These are phyloP conservation scores for Microplitis demolitor DNA, from an alignment of 1,140 invertebrate genomes.

Conservation along the genomic window DNA sequence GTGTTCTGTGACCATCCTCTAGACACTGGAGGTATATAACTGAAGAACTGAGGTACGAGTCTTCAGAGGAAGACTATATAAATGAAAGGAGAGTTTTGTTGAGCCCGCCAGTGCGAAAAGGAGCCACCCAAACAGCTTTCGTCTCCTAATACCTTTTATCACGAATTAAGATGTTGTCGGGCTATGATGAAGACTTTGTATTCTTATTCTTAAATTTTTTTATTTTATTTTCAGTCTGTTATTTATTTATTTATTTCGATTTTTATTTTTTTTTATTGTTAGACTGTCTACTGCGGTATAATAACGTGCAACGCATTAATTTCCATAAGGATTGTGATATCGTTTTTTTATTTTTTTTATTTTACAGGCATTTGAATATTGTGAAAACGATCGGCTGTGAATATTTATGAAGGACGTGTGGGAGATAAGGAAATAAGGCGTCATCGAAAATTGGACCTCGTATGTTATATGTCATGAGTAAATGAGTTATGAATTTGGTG, in stretches of 20 bases:
- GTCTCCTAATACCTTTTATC: conserved; percentile 54
- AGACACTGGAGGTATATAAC: conserved; percentile 16
- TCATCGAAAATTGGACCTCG: not conserved
- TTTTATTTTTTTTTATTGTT: not conserved
- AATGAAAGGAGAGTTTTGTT: not conserved
- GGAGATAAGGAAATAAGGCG: not conserved
- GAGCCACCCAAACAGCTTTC: conserved; percentile 35
- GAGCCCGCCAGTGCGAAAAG: conserved; percentile 4
- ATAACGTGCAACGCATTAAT: not conserved
- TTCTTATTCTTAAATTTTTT: not conserved
- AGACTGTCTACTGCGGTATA: no score
- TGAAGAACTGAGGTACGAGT: conserved; percentile 1
- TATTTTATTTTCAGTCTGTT: no score
- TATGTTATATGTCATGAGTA: not conserved
- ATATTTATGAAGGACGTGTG: conserved; percentile 7
- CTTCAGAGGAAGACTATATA: no score
- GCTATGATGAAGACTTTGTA: conserved; percentile 27
- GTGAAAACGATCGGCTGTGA: conserved; percentile 7
- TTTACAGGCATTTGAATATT: not conserved
- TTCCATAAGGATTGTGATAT: not conserved
- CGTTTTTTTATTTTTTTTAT: not conserved
- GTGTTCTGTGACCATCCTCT: conserved; percentile 34
- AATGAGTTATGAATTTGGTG: no score
- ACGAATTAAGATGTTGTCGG: conserved; percentile 56
- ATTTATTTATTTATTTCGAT: no score